These are phyloP conservation scores for Artemia franciscana DNA, from an alignment of 1,140 invertebrate species.

Conservation along the genomic window DNA sequence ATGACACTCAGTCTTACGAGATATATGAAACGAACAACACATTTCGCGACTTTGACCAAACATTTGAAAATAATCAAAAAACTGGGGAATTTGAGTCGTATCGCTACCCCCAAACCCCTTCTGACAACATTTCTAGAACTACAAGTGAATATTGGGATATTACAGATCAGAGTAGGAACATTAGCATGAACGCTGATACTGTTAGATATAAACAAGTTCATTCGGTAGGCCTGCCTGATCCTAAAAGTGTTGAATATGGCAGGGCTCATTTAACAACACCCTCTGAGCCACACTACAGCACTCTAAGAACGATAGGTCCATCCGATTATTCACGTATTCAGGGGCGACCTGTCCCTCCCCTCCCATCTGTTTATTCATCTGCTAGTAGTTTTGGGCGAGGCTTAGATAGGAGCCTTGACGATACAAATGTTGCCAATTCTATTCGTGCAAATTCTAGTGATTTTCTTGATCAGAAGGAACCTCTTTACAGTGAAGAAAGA, in stretches of 20 bases:
- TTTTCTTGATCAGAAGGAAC: neutral
- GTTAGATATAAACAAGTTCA: neutral
- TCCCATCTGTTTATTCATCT: neutral
- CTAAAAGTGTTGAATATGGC: neutral
- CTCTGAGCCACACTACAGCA: neutral
- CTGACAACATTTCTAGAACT: conserved; percentile 25
- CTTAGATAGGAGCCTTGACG: neutral
- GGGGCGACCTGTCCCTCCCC: neutral
- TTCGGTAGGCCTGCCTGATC: neutral
- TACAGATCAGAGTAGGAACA: neutral
- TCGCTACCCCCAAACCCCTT: conserved; percentile 42
- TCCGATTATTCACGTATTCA: neutral
- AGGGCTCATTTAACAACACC: neutral
- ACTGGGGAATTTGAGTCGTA: conserved; percentile 41
- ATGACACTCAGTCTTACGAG: conserved; percentile 53
- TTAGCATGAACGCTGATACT: neutral
- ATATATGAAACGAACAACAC: conserved; percentile 44
- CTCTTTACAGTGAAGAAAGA: neutral
- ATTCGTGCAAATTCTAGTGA: neutral
- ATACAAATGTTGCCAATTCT: neutral
- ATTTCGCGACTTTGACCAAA: neutral
- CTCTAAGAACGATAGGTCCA: neutral
- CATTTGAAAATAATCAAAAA: conserved; percentile 4
- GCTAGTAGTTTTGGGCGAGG: neutral
- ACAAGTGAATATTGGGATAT: conserved; percentile 3